Conservation (phyloP, 2,113 vertebrate genomes). For the Anoplopoma fimbria region DNA sequence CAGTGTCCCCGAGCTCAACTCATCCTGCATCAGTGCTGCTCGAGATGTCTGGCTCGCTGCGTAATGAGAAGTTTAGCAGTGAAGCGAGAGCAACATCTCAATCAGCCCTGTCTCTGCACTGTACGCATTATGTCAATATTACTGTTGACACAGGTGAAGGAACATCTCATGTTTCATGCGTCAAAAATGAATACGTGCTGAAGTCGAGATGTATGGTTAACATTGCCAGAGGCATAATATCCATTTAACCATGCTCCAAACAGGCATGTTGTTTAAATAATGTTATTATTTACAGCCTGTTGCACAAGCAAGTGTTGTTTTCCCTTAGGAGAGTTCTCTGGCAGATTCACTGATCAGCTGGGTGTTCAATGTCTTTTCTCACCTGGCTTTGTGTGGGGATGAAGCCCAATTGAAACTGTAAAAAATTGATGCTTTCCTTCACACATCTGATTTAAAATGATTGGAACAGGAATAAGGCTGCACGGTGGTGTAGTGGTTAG, state of each 20-base stretch:
- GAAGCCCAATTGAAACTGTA: background rate
- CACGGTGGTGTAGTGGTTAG: too few species aligned
- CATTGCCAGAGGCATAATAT: background rate
- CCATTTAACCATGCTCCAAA: slow-evolving; percentile 19
- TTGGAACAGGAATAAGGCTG: background rate
- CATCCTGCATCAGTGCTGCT: slow-evolving; percentile 48
- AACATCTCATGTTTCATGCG: background rate
- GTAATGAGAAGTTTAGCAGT: slow-evolving; percentile 51
- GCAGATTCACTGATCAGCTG: background rate
- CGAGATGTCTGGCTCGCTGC: slow-evolving; percentile 36
- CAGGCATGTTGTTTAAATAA: background rate
- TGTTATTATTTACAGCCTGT: background rate
- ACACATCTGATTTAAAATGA: slow-evolving; percentile 10
- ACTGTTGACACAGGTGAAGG: slow-evolving; percentile 22
- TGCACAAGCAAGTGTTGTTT: background rate
- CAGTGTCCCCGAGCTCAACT: slow-evolving; percentile 59
- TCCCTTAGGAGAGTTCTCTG: background rate
- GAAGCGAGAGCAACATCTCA: slow-evolving; percentile 23
- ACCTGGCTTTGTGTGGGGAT: background rate
- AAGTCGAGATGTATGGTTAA: background rate
- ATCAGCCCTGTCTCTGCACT: slow-evolving; percentile 16
- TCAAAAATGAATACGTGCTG: background rate
- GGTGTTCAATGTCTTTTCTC: background rate
- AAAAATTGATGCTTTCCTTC: background rate
- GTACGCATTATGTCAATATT: slow-evolving; percentile 14